Percentiles rank a stretch among this genome's conserved stretches.
phyloP scores from a whole-genome alignment of 1,140 invertebrate species.

The Anagrus nilaparvatae region DNA sequence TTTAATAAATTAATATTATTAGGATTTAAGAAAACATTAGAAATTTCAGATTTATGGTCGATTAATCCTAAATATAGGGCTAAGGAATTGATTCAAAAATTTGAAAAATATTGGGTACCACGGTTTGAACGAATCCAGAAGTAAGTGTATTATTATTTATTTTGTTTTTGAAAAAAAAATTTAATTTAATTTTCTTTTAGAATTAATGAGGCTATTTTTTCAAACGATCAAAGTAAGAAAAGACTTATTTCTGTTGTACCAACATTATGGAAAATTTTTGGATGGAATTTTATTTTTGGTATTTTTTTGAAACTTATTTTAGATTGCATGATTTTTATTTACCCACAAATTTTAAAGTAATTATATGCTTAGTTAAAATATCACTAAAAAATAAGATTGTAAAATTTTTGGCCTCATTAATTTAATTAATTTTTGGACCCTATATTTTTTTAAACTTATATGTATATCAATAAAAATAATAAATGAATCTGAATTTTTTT shows the following conservation, averaged over 20 bases:
- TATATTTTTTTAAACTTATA: no score
- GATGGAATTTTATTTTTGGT: conserved; percentile 74
- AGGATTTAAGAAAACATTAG: conserved; percentile 75
- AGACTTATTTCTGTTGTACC: conserved; percentile 64
- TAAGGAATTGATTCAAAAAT: conserved; percentile 65
- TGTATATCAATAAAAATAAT: no score
- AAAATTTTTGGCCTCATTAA: no score
- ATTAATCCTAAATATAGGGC: conserved; percentile 78
- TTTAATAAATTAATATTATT: conserved; percentile 74
- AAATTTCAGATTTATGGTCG: conserved; percentile 77
- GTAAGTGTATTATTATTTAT: no score
- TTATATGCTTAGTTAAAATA: no score
- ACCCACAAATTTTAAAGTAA: conserved; percentile 69
- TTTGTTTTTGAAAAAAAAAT: no score
- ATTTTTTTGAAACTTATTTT: conserved; percentile 68
- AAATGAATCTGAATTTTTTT: no score
- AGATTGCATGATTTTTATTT: conserved; percentile 80
- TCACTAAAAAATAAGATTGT: no score
- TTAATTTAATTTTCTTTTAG: no score
- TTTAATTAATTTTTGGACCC: no score
- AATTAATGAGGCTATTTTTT: no score
- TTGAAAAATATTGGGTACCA: conserved; percentile 76
- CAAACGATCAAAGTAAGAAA: conserved; percentile 51
- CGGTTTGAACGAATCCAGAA: conserved; percentile 52
- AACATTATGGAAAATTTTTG: conserved; percentile 71